Evolutionary conservation across 2,797 vertebrate species (phyloP).

Genomic region (Brachyrhaphis roseni): DNA sequence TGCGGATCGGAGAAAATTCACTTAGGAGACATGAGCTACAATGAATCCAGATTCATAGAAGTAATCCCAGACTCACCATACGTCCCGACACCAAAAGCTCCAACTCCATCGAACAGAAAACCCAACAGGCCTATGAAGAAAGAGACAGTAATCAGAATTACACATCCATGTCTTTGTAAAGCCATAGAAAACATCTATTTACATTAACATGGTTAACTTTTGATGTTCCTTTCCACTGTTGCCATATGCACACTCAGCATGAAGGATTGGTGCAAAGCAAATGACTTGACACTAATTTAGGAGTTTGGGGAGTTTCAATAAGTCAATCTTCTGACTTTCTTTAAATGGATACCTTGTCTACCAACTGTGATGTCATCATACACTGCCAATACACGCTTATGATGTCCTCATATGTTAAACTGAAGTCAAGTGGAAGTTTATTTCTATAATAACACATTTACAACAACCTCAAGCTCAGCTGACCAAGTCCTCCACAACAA

Average conservation of each 20-base stretch:
- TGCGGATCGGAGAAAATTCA: conserved; percentile 38
- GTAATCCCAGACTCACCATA: conserved; percentile 64
- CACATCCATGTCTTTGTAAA: not conserved
- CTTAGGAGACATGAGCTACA: not conserved
- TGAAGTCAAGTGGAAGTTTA: not conserved
- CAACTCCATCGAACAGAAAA: conserved; percentile 63
- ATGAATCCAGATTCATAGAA: conserved; percentile 4
- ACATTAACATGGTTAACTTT: not conserved
- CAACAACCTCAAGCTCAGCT: too few relatives aligned
- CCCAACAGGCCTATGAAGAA: conserved; percentile 54
- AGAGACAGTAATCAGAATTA: conserved; percentile 8
- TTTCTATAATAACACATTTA: too few relatives aligned
- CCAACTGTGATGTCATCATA: not conserved
- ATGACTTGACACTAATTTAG: not conserved
- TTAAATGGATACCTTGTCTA: not conserved
- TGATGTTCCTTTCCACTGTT: not conserved
- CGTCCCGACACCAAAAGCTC: conserved; percentile 70
- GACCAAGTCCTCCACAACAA: too few relatives aligned
- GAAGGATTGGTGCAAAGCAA: not conserved
- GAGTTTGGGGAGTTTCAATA: not conserved
- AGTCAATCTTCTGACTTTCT: not conserved
- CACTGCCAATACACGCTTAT: not conserved
- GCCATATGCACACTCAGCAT: not conserved
- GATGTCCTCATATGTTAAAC: not conserved
- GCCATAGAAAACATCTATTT: not conserved